Conservation (phyloP, 92 coral and sea anemone species). For the Epizoanthus ramosus region DNA sequence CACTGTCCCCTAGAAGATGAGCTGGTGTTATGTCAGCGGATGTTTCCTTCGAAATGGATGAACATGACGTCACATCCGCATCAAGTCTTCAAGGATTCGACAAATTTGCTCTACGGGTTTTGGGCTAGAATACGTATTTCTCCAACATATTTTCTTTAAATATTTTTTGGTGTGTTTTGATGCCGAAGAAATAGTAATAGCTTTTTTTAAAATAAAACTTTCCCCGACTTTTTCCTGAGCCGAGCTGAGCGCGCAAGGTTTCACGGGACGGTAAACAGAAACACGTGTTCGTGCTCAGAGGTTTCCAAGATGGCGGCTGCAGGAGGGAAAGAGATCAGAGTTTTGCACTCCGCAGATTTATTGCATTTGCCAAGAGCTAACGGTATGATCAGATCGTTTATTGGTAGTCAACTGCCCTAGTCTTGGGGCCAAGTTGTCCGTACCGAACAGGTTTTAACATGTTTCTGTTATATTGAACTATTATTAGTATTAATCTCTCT, state of each 20-base stretch:
- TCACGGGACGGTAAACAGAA: slow-evolving; percentile 55
- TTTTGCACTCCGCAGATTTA: slow-evolving; percentile 63
- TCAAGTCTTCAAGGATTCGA: neutral
- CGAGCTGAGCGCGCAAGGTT: slow-evolving; percentile 23
- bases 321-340: slow-evolving; percentile 28
- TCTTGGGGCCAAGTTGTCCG: too few species aligned
- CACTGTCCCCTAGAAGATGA: too few species aligned
- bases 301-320: slow-evolving; percentile 77
- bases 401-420: neutral
- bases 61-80: slow-evolving; percentile 65
- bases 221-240: too few species aligned
- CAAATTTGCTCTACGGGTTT: neutral
- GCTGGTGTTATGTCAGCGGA: slow-evolving; percentile 46
- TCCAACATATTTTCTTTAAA: too few species aligned
- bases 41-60: neutral
- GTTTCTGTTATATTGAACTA: too few species aligned
- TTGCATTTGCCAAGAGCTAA: slow-evolving; percentile 59
- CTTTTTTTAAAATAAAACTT: neutral
- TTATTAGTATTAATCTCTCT: too few species aligned
- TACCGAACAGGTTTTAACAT: too few species aligned
- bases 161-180: neutral
- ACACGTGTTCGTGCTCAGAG: slow-evolving; percentile 73
- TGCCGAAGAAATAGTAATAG: neutral
- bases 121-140: too few species aligned
- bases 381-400: slow-evolving; percentile 46